Evolutionary conservation across 2,888 invertebrate genomes (phyloP).

Genomic region (Cryptocephalus moraei): DNA sequence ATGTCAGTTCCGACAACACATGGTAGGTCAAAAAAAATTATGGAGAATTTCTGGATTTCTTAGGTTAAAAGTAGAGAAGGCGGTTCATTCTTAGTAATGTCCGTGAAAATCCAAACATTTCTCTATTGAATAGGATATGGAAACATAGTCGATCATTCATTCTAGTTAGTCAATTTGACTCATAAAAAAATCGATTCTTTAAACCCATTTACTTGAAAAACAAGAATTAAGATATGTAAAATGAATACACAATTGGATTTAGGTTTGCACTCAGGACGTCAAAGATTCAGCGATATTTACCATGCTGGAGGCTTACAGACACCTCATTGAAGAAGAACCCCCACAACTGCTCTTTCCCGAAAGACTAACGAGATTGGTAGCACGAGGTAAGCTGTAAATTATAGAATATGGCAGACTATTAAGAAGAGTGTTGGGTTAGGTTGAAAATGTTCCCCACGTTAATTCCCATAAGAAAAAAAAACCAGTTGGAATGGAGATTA

Average conservation of each 20-base stretch:
- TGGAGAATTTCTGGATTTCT: neutral
- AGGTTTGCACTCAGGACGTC: conserved; percentile 44
- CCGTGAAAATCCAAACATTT: no score
- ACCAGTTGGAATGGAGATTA: no score
- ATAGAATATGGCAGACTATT: neutral
- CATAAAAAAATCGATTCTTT: no score
- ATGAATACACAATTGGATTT: neutral
- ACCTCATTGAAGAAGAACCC: conserved; percentile 52
- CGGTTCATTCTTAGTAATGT: no score
- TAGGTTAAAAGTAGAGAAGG: neutral
- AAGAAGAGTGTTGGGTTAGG: no score
- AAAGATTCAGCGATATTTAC: conserved; percentile 56
- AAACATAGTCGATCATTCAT: no score
- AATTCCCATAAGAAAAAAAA: no score
- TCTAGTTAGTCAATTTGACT: no score
- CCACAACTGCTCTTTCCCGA: conserved; percentile 60
- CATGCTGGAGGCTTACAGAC: conserved; percentile 47
- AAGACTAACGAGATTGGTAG: conserved; percentile 53
- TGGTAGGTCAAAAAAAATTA: conserved; percentile 19
- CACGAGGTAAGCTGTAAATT: conserved; percentile 39
- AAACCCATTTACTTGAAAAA: no score
- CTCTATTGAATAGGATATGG: no score
- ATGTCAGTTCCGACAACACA: conserved; percentile 71
- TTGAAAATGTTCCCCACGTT: no score
- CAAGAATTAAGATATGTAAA: no score